Base-by-base conservation (phyloP, 2,113 vertebrate genomes). In the Theristicus caerulescens region DNA sequence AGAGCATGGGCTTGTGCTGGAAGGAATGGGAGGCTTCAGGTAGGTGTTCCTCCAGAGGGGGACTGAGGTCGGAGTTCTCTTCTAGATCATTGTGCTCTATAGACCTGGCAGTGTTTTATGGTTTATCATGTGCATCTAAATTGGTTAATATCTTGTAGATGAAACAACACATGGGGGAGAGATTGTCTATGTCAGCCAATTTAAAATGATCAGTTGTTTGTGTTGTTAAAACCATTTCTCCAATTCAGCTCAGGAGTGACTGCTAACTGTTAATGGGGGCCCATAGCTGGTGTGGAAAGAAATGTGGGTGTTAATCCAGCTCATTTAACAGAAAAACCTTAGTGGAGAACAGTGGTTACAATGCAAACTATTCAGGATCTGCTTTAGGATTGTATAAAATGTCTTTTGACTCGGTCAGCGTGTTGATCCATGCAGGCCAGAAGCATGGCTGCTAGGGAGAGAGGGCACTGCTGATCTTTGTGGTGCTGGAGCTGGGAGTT, bases 21-120 rank as follows among this genome's bases (percentile, higher is more conserved):
- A 52, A 47, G n/a, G 73, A 66, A 58, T 6, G 21, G 42, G 36
- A 65, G 36, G 8, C 21, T 52, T 66, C 46, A 36, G 52, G 78
- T 20, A 84, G 36, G 24, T 8, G 15, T 58, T 24, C 6, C 20
- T 72, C 24, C 5, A 1, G 34, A 31, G 3, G 2, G 10, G 20
- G n/a, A 19, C 34, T 6, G 2, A 52, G 29, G 36, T 51, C 29
- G 19, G 5, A 22, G 17, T 73, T 90, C 11, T 64, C 15, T 44
- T 54, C n/a, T n/a, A 31, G 55, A 4, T 27, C 14, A 0, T 17
- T 36, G 46, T 0, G 4, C 14, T 16, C 10, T 15, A 3, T 21
- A 32, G 47, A 57, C 11, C 46, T 18, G 18, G 5, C 8, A 7
- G 26, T 14, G 38, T 1, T 52, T 76, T 73, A 5, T 40, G n/a